Percentiles rank a stretch among this genome's conserved stretches.
Conservation (phyloP, 2,888 invertebrate species). For the Coleophora deauratella region DNA sequence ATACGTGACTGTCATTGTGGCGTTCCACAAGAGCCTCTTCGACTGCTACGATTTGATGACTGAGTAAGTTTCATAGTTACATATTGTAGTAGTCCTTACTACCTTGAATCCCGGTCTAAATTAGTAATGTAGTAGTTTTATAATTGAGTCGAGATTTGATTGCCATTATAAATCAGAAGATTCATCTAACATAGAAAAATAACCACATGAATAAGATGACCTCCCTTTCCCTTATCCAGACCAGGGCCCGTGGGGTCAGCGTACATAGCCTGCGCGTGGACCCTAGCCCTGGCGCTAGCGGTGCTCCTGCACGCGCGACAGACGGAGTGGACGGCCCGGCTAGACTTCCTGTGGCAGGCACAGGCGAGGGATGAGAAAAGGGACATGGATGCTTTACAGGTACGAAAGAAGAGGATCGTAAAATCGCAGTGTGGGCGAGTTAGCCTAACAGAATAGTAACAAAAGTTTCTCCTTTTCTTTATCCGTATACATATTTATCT, state of each 20-base stretch:
- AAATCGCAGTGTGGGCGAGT: too few relatives aligned
- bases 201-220: too few relatives aligned
- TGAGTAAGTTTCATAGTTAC: slow-evolving; percentile 76
- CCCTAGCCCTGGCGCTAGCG: slow-evolving; percentile 86
- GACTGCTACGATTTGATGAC: slow-evolving; percentile 86
- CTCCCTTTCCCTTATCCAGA: slow-evolving; percentile 27
- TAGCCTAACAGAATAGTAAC: too few relatives aligned
- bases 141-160: too few relatives aligned
- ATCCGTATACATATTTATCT: too few relatives aligned
- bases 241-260: slow-evolving; percentile 79
- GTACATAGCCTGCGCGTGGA: slow-evolving; percentile 84
- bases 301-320: slow-evolving; percentile 87
- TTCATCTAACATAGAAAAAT: neutral
- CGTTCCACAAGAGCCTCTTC: slow-evolving; percentile 86
- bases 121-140: too few relatives aligned
- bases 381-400: slow-evolving; percentile 92
- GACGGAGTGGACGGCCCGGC: slow-evolving; percentile 93
- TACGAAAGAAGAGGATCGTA: slow-evolving; percentile 12
- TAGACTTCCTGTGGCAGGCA: slow-evolving; percentile 87
- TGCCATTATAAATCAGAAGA: too few relatives aligned
- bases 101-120: too few relatives aligned
- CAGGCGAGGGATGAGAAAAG: slow-evolving; percentile 93
- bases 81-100: too few relatives aligned
- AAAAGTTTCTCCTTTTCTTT: too few relatives aligned
- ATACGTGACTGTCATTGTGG: slow-evolving; percentile 85